phyloP scores from a whole-genome alignment of 2,113 vertebrate genomes.

The Hypocryptadius cinnamomeus region DNA sequence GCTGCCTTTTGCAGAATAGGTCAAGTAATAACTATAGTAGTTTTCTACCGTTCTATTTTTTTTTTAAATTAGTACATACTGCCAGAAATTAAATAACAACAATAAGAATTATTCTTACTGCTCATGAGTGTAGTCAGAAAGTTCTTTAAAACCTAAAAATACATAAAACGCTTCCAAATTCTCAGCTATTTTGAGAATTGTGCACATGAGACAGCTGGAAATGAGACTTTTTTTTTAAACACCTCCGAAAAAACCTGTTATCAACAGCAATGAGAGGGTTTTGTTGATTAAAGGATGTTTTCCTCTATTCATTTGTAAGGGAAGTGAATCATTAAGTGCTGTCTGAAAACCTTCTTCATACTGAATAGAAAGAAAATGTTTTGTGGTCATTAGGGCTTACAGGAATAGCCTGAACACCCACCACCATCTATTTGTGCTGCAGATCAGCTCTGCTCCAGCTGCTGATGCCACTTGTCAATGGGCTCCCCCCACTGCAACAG shows the following conservation, averaged over 20 bases:
- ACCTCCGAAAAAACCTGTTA: not conserved
- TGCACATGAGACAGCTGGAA: not conserved
- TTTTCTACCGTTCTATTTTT: not conserved
- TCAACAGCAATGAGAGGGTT: not conserved
- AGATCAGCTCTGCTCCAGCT: not conserved
- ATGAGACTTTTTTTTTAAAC: not conserved
- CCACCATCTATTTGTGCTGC: not conserved
- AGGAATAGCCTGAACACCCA: not conserved
- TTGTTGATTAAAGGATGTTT: constrained; percentile 9
- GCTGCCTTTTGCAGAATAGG: not conserved
- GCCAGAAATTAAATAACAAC: not conserved
- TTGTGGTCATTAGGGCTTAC: not conserved
- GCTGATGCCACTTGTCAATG: not conserved
- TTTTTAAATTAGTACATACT: not conserved
- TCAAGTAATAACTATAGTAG: not conserved
- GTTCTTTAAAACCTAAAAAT: not conserved
- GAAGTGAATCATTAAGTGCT: not conserved
- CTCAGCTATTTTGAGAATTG: not conserved
- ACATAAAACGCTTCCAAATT: not conserved
- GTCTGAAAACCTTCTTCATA: not conserved
- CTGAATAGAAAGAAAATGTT: not conserved
- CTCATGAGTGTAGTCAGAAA: not conserved
- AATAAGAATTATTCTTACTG: not conserved
- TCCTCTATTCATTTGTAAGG: not conserved
- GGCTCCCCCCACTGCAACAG: not conserved